A percentile compares a stretch with the other conserved stretches of the same genome.
Conservation (phyloP, 1,140 invertebrate species). For the Heliconius nattereri region DNA sequence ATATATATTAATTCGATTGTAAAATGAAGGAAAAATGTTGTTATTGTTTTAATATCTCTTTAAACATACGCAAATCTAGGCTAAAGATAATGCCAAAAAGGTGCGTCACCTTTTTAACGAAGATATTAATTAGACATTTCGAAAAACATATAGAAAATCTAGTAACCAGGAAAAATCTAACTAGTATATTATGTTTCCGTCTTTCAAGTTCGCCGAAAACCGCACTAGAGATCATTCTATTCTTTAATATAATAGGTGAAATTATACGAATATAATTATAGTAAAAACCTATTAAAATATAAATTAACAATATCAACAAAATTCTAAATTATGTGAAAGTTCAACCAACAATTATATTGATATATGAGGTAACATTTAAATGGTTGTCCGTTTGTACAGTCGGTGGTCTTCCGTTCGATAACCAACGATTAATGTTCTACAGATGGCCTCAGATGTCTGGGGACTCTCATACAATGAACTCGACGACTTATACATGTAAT, state of each 20-base stretch:
- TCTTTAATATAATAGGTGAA: too few relatives aligned
- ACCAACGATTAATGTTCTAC: constrained; percentile 14
- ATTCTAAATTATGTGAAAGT: background rate
- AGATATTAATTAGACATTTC: too few relatives aligned
- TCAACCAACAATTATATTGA: background rate
- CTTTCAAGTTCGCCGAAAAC: too few relatives aligned
- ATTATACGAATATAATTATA: too few relatives aligned
- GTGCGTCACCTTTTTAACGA: background rate
- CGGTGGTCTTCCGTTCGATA: constrained; percentile 23
- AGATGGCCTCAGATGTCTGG: constrained; percentile 29
- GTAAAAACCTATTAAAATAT: background rate
- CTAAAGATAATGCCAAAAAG: background rate
- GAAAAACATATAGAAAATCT: too few relatives aligned
- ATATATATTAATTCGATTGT: background rate
- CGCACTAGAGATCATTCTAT: too few relatives aligned
- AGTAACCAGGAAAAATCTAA: too few relatives aligned
- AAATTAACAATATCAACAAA: background rate
- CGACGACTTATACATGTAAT: background rate
- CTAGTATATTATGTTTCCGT: too few relatives aligned
- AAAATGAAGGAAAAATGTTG: background rate
- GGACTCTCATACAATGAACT: constrained; percentile 26
- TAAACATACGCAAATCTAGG: background rate
- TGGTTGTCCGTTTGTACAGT: background rate
- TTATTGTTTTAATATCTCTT: background rate
- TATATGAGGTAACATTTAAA: background rate